Conservation (phyloP, 2,113 vertebrate species). For the Oenanthe melanoleuca region DNA sequence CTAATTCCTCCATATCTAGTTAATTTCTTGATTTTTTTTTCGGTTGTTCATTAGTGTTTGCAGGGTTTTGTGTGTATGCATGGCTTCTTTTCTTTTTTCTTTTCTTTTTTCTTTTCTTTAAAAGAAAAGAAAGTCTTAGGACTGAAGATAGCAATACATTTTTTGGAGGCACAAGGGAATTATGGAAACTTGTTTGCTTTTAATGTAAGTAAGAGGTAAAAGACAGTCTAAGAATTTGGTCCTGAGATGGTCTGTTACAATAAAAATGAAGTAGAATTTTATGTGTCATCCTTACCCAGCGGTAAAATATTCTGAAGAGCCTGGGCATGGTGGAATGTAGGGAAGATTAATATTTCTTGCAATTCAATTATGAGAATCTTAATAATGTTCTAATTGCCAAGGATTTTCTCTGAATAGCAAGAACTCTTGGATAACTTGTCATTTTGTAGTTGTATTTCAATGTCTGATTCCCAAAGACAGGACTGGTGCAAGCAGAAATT, state of each 20-base stretch:
- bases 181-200: neutral
- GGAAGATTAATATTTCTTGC: constrained; percentile 13
- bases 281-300: neutral
- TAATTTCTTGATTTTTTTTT: neutral
- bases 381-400: constrained; percentile 25
- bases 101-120: neutral
- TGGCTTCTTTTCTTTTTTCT: neutral
- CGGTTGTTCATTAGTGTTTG: neutral
- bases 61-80: fast-evolving
- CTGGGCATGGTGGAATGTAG: neutral
- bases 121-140: neutral
- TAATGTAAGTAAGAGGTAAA: neutral
- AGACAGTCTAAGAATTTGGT: neutral
- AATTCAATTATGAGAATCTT: neutral
- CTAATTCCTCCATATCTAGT: neutral
- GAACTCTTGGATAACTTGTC: neutral
- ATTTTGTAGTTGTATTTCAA: constrained; percentile 13
- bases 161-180: neutral
- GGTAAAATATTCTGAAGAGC: neutral
- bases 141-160: neutral
- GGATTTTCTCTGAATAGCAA: constrained; percentile 5
- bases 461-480: constrained; percentile 20
- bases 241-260: neutral
- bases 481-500: neutral
- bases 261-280: neutral